Evolutionary conservation across 2,888 invertebrate genomes (phyloP).

Genomic region (Ernsta delagoae): DNA sequence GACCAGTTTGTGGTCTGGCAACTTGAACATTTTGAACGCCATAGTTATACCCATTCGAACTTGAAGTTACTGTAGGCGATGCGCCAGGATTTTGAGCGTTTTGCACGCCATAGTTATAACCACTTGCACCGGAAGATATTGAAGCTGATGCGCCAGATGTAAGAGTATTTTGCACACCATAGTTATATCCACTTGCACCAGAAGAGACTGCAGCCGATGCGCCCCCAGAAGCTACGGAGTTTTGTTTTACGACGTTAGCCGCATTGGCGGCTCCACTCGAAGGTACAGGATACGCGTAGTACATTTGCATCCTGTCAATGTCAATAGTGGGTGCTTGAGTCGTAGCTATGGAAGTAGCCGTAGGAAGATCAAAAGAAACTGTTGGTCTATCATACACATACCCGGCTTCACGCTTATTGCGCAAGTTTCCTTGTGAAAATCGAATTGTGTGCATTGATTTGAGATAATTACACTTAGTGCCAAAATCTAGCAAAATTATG

Average conservation of each 20-base stretch:
- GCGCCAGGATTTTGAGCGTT: constrained; percentile 14
- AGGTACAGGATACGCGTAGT: constrained; percentile 73
- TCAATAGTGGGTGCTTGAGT: constrained; percentile 71
- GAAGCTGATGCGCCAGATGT: constrained; percentile 36
- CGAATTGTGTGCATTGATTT: not conserved
- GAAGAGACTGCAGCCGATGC: constrained; percentile 39
- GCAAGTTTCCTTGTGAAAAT: constrained; percentile 41
- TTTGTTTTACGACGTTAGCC: constrained; percentile 52
- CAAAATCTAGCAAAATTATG: constrained; percentile 10
- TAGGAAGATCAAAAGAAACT: constrained; percentile 66
- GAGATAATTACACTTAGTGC: not conserved
- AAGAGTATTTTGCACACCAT: constrained; percentile 29
- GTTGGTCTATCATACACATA: constrained; percentile 75
- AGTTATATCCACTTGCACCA: constrained; percentile 42
- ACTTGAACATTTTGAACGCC: constrained; percentile 40
- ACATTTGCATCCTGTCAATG: constrained; percentile 75
- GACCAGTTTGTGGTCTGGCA: too few relatives aligned
- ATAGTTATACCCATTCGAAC: constrained; percentile 43
- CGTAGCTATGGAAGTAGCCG: constrained; percentile 54
- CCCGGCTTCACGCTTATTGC: constrained; percentile 71
- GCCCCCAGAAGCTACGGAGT: constrained; percentile 44
- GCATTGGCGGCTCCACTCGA: constrained; percentile 49
- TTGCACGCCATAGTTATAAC: constrained; percentile 43
- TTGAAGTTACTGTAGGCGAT: constrained; percentile 36
- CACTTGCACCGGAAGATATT: constrained; percentile 34